Conservation (phyloP, 2,888 invertebrate species). For the Drosophila picticornis region DNA sequence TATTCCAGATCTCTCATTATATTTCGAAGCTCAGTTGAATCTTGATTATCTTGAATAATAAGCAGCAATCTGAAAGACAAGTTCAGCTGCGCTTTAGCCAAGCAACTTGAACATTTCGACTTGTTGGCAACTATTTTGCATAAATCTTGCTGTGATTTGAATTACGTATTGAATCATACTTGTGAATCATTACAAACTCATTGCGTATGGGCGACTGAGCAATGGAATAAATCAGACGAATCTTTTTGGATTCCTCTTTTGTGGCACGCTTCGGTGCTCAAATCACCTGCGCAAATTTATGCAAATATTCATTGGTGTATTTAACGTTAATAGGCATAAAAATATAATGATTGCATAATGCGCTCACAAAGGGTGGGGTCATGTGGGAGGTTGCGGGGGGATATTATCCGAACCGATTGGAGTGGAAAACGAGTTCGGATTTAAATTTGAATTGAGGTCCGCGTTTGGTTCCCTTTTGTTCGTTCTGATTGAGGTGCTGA, state of each 20-base stretch:
- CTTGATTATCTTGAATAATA: not conserved
- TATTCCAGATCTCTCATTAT: not conserved
- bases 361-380: not conserved
- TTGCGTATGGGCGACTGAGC: constrained; percentile 48
- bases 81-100: not conserved
- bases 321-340: constrained; percentile 75
- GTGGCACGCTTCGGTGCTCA: constrained; percentile 61
- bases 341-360: constrained; percentile 76
- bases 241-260: constrained; percentile 22
- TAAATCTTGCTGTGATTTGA: constrained; percentile 15
- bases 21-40: not conserved
- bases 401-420: constrained; percentile 34
- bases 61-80: not conserved
- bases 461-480: constrained; percentile 32
- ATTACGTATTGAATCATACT: constrained; percentile 20
- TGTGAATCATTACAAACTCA: constrained; percentile 37
- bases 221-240: constrained; percentile 28
- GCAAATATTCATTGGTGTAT: constrained; percentile 73
- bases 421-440: constrained; percentile 61
- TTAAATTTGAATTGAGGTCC: constrained; percentile 27
- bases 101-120: not conserved
- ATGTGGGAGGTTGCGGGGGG: not conserved
- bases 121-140: constrained; percentile 26
- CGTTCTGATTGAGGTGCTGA: constrained; percentile 15
- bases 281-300: constrained; percentile 70